phyloP scores from a whole-genome alignment of 2,797 vertebrate genomes.

The Anguilla obscura region DNA sequence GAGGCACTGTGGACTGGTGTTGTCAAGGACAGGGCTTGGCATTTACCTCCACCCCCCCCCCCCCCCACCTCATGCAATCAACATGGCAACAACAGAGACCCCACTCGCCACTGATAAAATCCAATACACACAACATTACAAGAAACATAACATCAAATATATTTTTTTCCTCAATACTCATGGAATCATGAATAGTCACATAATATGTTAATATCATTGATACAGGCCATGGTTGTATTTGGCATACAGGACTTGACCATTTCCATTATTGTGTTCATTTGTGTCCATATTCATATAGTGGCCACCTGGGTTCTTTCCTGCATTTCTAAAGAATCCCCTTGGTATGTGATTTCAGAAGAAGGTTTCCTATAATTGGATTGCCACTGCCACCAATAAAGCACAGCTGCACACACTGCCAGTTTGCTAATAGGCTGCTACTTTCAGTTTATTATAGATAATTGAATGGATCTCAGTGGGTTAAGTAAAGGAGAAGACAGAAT shows the following conservation, averaged over 20 bases:
- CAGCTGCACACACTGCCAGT: not conserved
- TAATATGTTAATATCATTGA: not conserved
- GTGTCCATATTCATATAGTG: too few species aligned
- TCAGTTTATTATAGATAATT: constrained; percentile 54
- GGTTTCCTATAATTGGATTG: not conserved
- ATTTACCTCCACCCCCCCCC: not conserved
- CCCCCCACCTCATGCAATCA: not conserved
- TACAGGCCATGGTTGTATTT: not conserved
- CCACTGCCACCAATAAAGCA: not conserved
- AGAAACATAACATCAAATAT: not conserved
- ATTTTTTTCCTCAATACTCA: not conserved
- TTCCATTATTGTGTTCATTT: not conserved
- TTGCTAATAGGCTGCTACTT: not conserved
- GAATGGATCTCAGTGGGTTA: constrained; percentile 43
- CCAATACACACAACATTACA: not conserved
- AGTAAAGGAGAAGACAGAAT: constrained; percentile 36
- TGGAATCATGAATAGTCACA: not conserved
- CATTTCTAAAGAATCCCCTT: not conserved
- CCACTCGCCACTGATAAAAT: not conserved
- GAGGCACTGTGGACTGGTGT: constrained; percentile 1
- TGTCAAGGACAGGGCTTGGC: constrained; percentile 3
- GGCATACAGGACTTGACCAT: not conserved
- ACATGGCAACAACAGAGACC: not conserved
- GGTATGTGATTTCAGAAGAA: not conserved
- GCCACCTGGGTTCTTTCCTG: not conserved